A percentile compares a stretch with the other conserved stretches of the same genome.
These are phyloP conservation scores for Cheilosia variabilis DNA, from an alignment of 2,888 invertebrate species.

Conservation along the genomic window DNA sequence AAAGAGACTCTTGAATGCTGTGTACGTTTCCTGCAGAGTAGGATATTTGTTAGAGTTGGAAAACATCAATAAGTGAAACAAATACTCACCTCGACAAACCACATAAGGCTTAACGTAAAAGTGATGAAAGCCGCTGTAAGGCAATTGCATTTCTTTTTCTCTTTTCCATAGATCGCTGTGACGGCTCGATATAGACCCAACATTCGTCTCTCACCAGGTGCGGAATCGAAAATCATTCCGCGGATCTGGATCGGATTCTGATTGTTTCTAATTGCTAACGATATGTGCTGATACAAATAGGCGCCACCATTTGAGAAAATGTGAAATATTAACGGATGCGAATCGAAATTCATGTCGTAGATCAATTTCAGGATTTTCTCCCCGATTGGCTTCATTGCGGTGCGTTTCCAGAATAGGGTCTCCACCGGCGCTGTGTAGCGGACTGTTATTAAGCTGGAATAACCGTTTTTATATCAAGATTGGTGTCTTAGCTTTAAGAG, in stretches of 20 bases:
- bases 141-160: slow-evolving; percentile 85
- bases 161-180: slow-evolving; percentile 86
- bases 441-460: slow-evolving; percentile 87
- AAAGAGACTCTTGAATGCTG: slow-evolving; percentile 82
- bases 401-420: slow-evolving; percentile 87
- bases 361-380: slow-evolving; percentile 87
- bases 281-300: slow-evolving; percentile 88
- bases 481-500: too few species aligned
- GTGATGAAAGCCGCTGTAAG: slow-evolving; percentile 85
- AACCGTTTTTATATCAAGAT: background rate
- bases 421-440: slow-evolving; percentile 89
- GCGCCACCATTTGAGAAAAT: slow-evolving; percentile 91
- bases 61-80: background rate
- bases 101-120: slow-evolving; percentile 85
- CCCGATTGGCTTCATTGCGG: slow-evolving; percentile 86
- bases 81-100: slow-evolving; percentile 85
- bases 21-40: slow-evolving; percentile 81
- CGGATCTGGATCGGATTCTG: slow-evolving; percentile 84
- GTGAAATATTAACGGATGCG: slow-evolving; percentile 90
- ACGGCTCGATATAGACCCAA: slow-evolving; percentile 86
- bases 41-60: background rate
- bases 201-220: slow-evolving; percentile 87
- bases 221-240: slow-evolving; percentile 89
- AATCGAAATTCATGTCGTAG: slow-evolving; percentile 87
- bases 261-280: slow-evolving; percentile 85